phyloP scores from a whole-genome alignment of 2,888 invertebrate genomes.

The Tachina grossa region DNA sequence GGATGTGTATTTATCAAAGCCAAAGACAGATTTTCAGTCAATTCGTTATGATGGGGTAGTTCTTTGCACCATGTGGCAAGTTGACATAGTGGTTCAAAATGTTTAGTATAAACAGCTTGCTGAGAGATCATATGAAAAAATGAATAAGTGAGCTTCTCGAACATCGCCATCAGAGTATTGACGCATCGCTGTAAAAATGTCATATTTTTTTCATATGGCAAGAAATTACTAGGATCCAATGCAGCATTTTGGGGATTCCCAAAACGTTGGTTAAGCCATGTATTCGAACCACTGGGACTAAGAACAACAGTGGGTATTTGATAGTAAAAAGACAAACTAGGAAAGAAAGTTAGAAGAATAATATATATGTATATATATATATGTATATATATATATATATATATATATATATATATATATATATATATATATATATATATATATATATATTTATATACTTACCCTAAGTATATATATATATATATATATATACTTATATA shows the following conservation, averaged over 20 bases:
- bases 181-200: conserved; percentile 81
- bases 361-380: not conserved
- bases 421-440: not conserved
- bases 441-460: not conserved
- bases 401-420: not conserved
- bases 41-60: conserved; percentile 80
- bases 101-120: conserved; percentile 80
- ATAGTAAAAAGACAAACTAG: conserved; percentile 80
- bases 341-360: not conserved
- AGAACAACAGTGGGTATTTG: conserved; percentile 80
- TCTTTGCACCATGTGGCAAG: conserved; percentile 68
- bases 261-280: conserved; percentile 83
- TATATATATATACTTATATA: not conserved
- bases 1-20: conserved; percentile 82
- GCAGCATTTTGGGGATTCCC: conserved; percentile 84
- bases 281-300: conserved; percentile 83
- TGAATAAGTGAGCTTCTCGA: conserved; percentile 81
- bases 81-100: conserved; percentile 78
- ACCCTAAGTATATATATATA: not conserved
- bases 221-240: conserved; percentile 82
- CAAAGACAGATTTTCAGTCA: conserved; percentile 81
- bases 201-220: conserved; percentile 83
- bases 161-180: conserved; percentile 82
- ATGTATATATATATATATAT: not conserved
- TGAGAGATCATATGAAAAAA: conserved; percentile 82